Conservation (phyloP, 2,888 invertebrate genomes). For the Cheilosia scutellata region DNA sequence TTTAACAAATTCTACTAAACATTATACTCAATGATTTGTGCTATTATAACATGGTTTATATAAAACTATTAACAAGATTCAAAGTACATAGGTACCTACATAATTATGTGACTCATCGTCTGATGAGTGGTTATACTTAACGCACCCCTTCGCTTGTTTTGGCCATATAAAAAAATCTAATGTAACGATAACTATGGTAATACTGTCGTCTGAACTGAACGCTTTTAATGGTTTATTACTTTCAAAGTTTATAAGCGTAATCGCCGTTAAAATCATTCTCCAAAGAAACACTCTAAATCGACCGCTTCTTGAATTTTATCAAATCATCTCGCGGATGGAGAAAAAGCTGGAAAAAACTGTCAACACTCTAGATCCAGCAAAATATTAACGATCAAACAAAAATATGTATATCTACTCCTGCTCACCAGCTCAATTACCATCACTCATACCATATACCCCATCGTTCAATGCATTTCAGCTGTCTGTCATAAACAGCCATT, state of each 20-base stretch:
- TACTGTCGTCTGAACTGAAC: no score
- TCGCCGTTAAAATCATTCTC: constrained; percentile 21
- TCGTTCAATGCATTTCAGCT: constrained; percentile 47
- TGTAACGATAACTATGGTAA: no score
- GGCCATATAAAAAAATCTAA: no score
- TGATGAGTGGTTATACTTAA: no score
- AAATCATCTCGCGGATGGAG: background rate
- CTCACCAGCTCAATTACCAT: constrained; percentile 28
- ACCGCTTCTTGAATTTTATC: constrained; percentile 9
- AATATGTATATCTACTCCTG: constrained; percentile 2
- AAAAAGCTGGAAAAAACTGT: background rate
- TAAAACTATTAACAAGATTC: no score
- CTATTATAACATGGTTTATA: no score
- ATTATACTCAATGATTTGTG: no score
- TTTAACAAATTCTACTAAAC: no score
- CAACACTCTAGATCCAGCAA: constrained; percentile 4
- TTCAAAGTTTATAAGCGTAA: constrained; percentile 19
- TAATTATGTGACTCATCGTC: no score
- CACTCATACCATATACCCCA: background rate
- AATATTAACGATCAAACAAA: constrained; percentile 17
- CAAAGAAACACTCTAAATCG: constrained; percentile 24
- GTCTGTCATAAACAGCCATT: constrained; percentile 32
- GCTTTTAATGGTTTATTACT: constrained; percentile 1
- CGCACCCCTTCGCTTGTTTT: no score
- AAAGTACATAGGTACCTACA: no score